These are phyloP conservation scores for Dichetophora obliterata DNA, from an alignment of 2,888 invertebrate species.

Conservation along the genomic window DNA sequence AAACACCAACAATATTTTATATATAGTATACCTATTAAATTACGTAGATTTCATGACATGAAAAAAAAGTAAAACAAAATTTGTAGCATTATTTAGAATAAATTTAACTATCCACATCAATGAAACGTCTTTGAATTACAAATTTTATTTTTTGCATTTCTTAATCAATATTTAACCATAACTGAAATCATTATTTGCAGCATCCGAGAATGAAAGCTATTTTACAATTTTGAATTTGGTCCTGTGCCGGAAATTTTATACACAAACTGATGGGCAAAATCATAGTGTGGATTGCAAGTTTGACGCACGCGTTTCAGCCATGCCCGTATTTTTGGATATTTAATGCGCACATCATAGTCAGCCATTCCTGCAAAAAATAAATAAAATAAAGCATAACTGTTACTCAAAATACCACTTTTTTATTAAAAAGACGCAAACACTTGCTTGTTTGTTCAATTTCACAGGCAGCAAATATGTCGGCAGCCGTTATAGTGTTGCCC, in stretches of 20 bases:
- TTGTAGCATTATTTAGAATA: not conserved
- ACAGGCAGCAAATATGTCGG: constrained; percentile 82
- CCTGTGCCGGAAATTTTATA: constrained; percentile 71
- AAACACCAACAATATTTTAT: not conserved
- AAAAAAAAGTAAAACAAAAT: not conserved
- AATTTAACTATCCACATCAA: not conserved
- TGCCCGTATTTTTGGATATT: constrained; percentile 74
- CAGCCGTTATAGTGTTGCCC: constrained; percentile 77
- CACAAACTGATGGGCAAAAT: constrained; percentile 74
- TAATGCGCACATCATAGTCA: constrained; percentile 76
- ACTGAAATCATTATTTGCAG: no score
- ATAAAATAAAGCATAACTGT: not conserved
- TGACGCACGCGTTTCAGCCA: constrained; percentile 78
- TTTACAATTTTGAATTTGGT: constrained; percentile 61
- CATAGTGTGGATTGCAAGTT: constrained; percentile 76
- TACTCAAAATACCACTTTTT: not conserved
- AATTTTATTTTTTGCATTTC: not conserved
- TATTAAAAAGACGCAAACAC: constrained; percentile 52
- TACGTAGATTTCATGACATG: not conserved
- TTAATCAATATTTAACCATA: no score
- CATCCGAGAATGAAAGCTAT: no score
- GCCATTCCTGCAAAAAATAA: constrained; percentile 73
- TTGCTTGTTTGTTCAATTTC: constrained; percentile 85
- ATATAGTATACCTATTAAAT: not conserved
- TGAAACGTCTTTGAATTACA: not conserved